Evolutionary conservation across 92 coral and sea anemone genomes (phyloP).

Genomic region (Pocillopora grandis): DNA sequence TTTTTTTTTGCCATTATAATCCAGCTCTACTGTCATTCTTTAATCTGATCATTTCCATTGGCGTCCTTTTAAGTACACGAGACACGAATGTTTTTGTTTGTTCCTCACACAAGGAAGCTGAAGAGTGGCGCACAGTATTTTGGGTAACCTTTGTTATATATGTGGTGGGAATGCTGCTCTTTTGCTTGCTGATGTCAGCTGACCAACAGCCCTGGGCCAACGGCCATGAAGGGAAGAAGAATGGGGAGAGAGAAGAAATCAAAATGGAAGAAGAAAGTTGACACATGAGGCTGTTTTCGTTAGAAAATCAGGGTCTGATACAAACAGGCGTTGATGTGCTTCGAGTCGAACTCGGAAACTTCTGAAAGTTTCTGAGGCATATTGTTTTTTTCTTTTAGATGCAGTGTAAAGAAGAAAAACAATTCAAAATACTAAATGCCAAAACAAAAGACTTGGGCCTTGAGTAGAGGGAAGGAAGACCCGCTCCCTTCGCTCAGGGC

Average conservation of each 20-base stretch:
- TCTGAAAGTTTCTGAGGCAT: too few species aligned
- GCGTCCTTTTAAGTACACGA: background rate
- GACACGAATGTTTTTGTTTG: background rate
- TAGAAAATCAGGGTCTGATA: background rate
- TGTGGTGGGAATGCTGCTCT: constrained; percentile 63
- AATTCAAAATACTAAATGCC: too few species aligned
- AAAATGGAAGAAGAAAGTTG: constrained; percentile 23
- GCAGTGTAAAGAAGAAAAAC: too few species aligned
- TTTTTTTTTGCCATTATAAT: too few species aligned
- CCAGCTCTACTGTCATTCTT: too few species aligned
- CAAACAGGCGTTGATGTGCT: background rate
- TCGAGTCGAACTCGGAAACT: background rate
- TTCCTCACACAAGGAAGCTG: constrained; percentile 56
- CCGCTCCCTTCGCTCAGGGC: too few species aligned
- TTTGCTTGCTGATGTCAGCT: constrained; percentile 77
- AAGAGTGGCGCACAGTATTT: constrained; percentile 90
- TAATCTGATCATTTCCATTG: background rate
- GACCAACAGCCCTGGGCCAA: constrained; percentile 89
- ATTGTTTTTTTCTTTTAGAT: too few species aligned
- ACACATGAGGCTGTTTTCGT: background rate
- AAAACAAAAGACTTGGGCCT: too few species aligned
- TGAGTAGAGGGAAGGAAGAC: too few species aligned
- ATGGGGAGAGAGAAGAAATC: constrained; percentile 46
- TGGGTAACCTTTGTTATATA: constrained; percentile 78
- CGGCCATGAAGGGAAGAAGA: constrained; percentile 18